A percentile compares a stretch with the other conserved stretches of the same genome.
Conservation (phyloP, 2,888 invertebrate species). For the Cartodere bifasciata region DNA sequence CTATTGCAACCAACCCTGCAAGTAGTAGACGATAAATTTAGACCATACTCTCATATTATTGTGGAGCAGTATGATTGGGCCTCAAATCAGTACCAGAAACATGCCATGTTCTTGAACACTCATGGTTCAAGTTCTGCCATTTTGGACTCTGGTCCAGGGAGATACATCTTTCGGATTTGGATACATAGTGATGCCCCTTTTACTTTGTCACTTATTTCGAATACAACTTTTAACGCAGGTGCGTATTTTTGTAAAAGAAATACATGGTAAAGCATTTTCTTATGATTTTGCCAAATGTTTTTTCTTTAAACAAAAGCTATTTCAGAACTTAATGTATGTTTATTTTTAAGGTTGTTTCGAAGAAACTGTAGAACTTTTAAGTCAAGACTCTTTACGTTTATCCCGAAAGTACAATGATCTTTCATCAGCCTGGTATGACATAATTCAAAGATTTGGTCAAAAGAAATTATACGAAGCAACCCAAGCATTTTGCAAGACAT, state of each 20-base stretch:
- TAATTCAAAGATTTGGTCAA: conserved; percentile 26
- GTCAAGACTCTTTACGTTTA: conserved; percentile 23
- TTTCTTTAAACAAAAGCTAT: too few relatives aligned
- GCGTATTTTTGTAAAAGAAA: too few relatives aligned
- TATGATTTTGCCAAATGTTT: too few relatives aligned
- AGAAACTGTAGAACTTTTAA: conserved; percentile 22
- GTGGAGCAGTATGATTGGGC: conserved; percentile 28
- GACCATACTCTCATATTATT: conserved; percentile 19
- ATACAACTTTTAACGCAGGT: conserved; percentile 21
- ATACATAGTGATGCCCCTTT: conserved; percentile 23
- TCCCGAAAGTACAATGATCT: conserved; percentile 21
- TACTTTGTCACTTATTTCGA: conserved; percentile 21
- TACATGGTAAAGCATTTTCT: too few relatives aligned
- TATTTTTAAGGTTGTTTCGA: conserved; percentile 25
- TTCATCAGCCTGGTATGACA: conserved; percentile 23
- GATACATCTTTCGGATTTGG: conserved; percentile 21
- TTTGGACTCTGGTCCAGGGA: conserved; percentile 22
- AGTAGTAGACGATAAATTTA: too few relatives aligned
- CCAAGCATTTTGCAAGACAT: conserved; percentile 21
- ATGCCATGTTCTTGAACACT: conserved; percentile 20
- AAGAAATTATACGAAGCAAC: conserved; percentile 17
- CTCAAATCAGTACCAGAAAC: conserved; percentile 17
- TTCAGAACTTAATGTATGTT: too few relatives aligned
- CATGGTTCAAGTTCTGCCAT: conserved; percentile 21
- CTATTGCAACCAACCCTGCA: too few relatives aligned